A percentile compares a stretch with the other conserved stretches of the same genome.
phyloP scores from a whole-genome alignment of 1,140 invertebrate genomes.

The Battus philenor region DNA sequence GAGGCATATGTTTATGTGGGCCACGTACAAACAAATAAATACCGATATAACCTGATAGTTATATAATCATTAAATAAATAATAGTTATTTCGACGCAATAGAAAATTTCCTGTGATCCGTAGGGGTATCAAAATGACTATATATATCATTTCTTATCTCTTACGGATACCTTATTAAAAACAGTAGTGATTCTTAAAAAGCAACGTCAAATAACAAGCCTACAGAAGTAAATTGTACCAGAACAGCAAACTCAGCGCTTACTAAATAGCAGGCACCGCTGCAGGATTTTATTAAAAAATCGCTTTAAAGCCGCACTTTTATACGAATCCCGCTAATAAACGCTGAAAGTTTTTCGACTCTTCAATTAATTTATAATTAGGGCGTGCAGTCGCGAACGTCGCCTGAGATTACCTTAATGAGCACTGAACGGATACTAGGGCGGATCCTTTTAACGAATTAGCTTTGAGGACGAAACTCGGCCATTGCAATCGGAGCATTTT shows the following conservation, averaged over 20 bases:
- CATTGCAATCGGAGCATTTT: not conserved
- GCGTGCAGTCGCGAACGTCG: slow-evolving; percentile 13
- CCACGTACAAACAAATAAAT: too few species aligned
- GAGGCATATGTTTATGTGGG: too few species aligned
- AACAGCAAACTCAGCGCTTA: not conserved
- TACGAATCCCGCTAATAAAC: not conserved
- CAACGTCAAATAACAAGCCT: not conserved
- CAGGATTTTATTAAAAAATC: not conserved
- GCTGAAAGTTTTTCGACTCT: slow-evolving; percentile 20
- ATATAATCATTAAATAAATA: too few species aligned
- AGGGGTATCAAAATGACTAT: not conserved
- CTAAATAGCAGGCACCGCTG: too few species aligned
- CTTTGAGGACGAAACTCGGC: slow-evolving; percentile 17
- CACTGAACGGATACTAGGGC: slow-evolving; percentile 17
- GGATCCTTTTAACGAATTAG: slow-evolving; percentile 34
- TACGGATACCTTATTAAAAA: not conserved
- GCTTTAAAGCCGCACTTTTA: not conserved
- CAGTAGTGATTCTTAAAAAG: too few species aligned
- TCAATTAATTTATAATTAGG: slow-evolving; percentile 28
- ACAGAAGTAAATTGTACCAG: not conserved
- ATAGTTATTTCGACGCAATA: too few species aligned
- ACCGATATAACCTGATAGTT: too few species aligned
- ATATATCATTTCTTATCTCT: not conserved
- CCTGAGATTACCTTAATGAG: slow-evolving; percentile 28
- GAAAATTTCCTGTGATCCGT: too few species aligned